Evolutionary conservation across 2,113 vertebrate species (phyloP).

Genomic region (Agelaius phoeniceus): DNA sequence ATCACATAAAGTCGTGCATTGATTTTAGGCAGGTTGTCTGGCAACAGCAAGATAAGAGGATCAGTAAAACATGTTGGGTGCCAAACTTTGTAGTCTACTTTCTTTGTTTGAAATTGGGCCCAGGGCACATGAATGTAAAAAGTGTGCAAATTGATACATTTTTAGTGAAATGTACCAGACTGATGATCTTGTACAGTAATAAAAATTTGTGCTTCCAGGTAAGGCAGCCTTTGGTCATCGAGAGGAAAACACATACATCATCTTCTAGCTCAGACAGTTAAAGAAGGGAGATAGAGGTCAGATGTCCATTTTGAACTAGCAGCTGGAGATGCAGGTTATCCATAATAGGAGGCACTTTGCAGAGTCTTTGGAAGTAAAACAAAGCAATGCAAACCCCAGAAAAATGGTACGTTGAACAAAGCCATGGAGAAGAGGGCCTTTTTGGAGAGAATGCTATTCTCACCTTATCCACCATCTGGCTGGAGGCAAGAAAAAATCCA

Average conservation of each 20-base stretch:
- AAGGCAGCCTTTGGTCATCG: neutral
- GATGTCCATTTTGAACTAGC: neutral
- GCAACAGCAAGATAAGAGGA: neutral
- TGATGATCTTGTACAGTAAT: neutral
- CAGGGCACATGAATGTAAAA: neutral
- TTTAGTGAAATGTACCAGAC: neutral
- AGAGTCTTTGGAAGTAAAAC: neutral
- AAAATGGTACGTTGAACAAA: neutral
- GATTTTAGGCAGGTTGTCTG: slow-evolving; percentile 28
- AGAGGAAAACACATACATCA: neutral
- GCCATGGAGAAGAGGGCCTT: neutral
- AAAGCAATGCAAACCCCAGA: neutral
- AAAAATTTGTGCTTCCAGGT: neutral
- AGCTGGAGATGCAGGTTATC: neutral
- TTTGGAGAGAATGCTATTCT: neutral
- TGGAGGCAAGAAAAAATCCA: neutral
- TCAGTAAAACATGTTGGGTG: neutral
- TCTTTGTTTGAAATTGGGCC: neutral
- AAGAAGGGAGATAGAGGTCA: neutral
- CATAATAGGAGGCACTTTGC: neutral
- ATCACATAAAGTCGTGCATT: neutral
- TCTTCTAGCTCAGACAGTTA: neutral
- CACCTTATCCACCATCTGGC: neutral
- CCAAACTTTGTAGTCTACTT: neutral
- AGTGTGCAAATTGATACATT: neutral